phyloP scores from a whole-genome alignment of 2,888 invertebrate genomes.

The Eretmocerus hayati region DNA sequence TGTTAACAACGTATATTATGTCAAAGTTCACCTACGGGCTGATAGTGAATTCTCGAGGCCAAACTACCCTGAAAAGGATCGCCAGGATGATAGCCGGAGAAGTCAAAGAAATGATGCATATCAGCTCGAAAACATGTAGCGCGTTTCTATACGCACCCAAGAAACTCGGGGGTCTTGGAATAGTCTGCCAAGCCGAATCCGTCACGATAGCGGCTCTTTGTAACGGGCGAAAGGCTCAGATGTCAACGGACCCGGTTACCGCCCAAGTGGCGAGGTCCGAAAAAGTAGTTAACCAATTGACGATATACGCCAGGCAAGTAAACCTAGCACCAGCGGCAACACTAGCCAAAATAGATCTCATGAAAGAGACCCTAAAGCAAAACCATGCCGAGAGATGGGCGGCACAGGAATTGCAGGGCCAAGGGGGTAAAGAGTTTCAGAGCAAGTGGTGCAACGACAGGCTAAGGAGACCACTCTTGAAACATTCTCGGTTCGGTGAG shows the following conservation, averaged over 20 bases:
- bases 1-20: background rate
- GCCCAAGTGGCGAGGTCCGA: background rate
- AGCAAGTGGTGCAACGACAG: background rate
- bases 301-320: background rate
- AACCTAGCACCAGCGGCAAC: background rate
- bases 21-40: background rate
- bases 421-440: slow-evolving; percentile 1
- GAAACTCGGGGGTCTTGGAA: background rate
- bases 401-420: slow-evolving; percentile 5
- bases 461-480: background rate
- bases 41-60: background rate
- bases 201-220: background rate
- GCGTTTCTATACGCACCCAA: background rate
- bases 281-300: background rate
- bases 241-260: background rate
- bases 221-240: background rate
- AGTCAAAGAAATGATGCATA: background rate
- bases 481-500: background rate
- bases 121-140: background rate
- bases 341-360: background rate
- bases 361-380: background rate
- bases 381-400: background rate
- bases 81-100: background rate
- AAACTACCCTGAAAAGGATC: background rate
- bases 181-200: background rate